Evolutionary conservation across 2,113 vertebrate species (phyloP), one percentile per base, ranked within the genome.

Genomic region (Notothenia coriiceps): DNA sequence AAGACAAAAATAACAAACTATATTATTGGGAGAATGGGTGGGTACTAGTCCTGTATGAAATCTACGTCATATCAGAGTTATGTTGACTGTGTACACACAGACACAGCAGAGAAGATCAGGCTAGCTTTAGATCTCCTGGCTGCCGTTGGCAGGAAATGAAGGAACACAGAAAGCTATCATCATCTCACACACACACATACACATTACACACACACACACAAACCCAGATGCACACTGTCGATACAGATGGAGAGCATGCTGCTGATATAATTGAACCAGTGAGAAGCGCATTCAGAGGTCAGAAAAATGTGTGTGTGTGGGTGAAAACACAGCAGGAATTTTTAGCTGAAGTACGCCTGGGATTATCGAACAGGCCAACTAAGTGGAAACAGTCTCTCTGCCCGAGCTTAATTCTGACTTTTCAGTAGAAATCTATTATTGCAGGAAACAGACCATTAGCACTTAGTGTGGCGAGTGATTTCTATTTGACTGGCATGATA

Each of bases 71-170:
- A 81, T 85, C 64, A 54, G 59, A 25, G 15, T 3, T 65, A 17
- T 40, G 7, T 40, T 56, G 54, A 64, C 50, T 70, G 50, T 43
- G 44, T 60, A 44, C 76, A 44, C 76, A 59, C 62, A 71, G 14
- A 63, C 72, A 70, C 55, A 77, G 63, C 46, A 70, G 57, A 62
- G 50, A 55, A 65, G 63, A 59, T 57, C 33, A 64, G 63, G 50
- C 2, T 18, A 17, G 40, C 46, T 51, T 73, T 15, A 46, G 29
- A 77, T 68, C 79, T 59, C 33, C 65, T 67, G 44, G 33, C 35
- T 80, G 80, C 46, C 71, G 56, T 63, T 69, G 74, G 59, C 84
- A 89, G 88, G 88, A 86, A 90, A 84, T 86, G 44, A 89, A 86
- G 72, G 62, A 70, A 59, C 15, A 61, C 59, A 51, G 52, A 73